Percentiles rank a stretch among this genome's conserved stretches.
phyloP scores from a whole-genome alignment of 2,797 vertebrate genomes.

The Neomorphus geoffroyi region DNA sequence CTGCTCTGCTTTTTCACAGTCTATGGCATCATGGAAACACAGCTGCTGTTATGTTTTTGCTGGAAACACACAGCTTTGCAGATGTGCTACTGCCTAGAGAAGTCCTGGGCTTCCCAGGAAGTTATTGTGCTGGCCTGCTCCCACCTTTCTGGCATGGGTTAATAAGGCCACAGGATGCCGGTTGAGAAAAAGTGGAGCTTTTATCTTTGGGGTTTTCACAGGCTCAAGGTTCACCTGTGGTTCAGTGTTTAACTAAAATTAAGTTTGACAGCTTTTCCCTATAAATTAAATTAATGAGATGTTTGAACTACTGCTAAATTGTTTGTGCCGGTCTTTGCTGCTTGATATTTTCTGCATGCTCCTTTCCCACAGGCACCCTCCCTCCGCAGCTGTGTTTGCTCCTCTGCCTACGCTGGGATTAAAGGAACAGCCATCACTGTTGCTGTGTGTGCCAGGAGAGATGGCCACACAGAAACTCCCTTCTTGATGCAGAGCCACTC shows the following conservation, averaged over 20 bases:
- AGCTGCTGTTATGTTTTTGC: neutral
- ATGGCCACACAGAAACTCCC: neutral
- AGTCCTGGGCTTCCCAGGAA: neutral
- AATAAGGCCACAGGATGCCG: neutral
- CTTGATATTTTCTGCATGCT: neutral
- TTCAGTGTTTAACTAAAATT: slow-evolving; percentile 57
- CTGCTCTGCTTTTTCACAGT: neutral
- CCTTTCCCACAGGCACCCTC: neutral
- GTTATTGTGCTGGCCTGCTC: neutral
- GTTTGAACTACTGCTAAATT: slow-evolving; percentile 42
- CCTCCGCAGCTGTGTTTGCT: rapidly evolving
- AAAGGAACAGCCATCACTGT: neutral
- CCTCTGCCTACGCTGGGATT: neutral
- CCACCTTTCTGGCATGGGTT: neutral
- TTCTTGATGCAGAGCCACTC: neutral
- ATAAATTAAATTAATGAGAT: slow-evolving; percentile 70
- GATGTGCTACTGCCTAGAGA: neutral
- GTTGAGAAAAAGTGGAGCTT: rapidly evolving
- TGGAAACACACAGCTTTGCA: neutral
- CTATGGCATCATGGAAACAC: neutral
- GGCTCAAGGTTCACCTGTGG: slow-evolving; percentile 44
- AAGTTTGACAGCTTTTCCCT: slow-evolving; percentile 64
- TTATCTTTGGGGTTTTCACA: neutral
- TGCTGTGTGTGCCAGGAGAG: neutral
- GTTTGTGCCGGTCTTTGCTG: neutral